Evolutionary conservation across 2,888 invertebrate genomes (phyloP).

Genomic region (Hofmannophila pseudospretella): DNA sequence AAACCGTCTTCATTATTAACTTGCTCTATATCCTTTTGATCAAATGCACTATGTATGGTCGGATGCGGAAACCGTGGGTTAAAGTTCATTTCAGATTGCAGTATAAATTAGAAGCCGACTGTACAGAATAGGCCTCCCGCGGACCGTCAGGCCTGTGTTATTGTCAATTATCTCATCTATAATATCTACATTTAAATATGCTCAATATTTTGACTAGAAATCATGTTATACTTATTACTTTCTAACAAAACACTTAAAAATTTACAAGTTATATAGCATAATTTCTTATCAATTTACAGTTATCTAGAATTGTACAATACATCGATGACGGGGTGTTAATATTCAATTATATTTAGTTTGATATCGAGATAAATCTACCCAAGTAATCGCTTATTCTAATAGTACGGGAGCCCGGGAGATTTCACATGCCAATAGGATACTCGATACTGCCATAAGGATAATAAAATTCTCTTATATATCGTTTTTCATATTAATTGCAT

Average conservation of each 20-base stretch:
- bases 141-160: conserved; percentile 69
- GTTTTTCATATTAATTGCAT: too few relatives aligned
- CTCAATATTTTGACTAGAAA: conserved; percentile 79
- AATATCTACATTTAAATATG: conserved; percentile 74
- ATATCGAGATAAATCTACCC: conserved; percentile 41
- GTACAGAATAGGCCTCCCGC: too few relatives aligned
- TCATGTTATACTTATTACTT: conserved; percentile 73
- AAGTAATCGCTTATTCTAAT: conserved; percentile 32
- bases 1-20: too few relatives aligned
- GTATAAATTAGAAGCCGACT: too few relatives aligned
- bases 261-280: conserved; percentile 72
- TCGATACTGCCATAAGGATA: too few relatives aligned
- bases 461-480: too few relatives aligned
- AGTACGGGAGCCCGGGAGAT: too few relatives aligned
- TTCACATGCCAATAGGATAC: too few relatives aligned
- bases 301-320: conserved; percentile 70
- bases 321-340: conserved; percentile 52
- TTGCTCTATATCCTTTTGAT: too few relatives aligned
- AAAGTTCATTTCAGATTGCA: too few relatives aligned
- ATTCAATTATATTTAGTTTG: conserved; percentile 22
- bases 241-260: conserved; percentile 70
- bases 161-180: conserved; percentile 75
- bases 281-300: conserved; percentile 70
- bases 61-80: too few relatives aligned
- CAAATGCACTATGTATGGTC: too few relatives aligned